Conservation (phyloP, 1,140 invertebrate species). For the Bilobella aurantiaca region DNA sequence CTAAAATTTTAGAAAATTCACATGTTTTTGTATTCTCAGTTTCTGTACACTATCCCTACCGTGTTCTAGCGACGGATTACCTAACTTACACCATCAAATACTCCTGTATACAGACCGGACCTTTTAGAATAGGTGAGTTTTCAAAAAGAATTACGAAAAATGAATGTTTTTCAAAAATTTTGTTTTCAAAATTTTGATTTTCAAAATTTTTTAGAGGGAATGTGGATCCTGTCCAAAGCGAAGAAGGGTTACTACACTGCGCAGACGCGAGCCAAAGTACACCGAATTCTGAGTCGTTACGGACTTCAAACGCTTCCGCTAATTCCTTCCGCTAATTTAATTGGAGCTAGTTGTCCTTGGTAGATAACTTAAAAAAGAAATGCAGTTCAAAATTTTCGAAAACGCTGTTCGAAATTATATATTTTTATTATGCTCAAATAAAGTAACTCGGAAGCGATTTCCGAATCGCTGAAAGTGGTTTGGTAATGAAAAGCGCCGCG, state of each 20-base stretch:
- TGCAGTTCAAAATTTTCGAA: too few relatives aligned
- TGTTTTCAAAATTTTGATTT: neutral
- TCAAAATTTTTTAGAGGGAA: neutral
- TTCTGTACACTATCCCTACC: constrained; percentile 25
- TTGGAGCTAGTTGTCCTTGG: neutral
- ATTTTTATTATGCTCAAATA: too few relatives aligned
- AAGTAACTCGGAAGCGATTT: too few relatives aligned
- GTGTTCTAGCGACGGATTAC: constrained; percentile 39
- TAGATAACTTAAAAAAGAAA: neutral
- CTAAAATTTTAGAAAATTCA: neutral
- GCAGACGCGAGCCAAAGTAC: neutral
- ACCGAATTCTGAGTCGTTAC: neutral
- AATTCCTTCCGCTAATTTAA: neutral
- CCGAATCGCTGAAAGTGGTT: too few relatives aligned
- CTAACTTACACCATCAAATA: constrained; percentile 37
- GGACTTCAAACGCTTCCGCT: neutral
- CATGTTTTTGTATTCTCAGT: constrained; percentile 5
- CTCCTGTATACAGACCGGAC: constrained; percentile 31
- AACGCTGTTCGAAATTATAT: neutral
- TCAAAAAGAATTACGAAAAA: neutral
- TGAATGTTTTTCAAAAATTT: neutral
- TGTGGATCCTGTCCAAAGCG: neutral
- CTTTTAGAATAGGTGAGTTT: constrained; percentile 18
- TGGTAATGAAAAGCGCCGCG: too few relatives aligned
- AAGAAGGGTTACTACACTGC: neutral